Evolutionary conservation across 2,888 invertebrate genomes (phyloP), one percentile per base, ranked within the genome.

Genomic region (Rhagophthalmus giganteus): DNA sequence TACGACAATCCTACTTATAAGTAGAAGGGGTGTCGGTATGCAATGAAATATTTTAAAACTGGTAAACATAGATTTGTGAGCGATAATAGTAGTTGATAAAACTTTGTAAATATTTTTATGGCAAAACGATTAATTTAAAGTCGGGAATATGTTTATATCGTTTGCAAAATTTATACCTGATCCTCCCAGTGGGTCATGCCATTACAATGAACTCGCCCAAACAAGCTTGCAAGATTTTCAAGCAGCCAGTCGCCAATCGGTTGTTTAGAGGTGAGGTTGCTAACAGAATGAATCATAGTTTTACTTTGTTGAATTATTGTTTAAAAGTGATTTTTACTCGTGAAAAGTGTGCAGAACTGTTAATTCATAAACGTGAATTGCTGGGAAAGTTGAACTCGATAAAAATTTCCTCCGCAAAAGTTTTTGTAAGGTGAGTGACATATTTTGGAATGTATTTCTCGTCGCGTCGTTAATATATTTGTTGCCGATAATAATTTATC

Each of bases 231-330:
- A 68, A 71, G 72, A 73, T 72, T 70, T 68, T 67, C 61, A 55
- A 69, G 68, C 71, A 70, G 72, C 68, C 74, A 74, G 74, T 75
- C 74, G 73, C 71, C 70, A 74, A 72, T 73, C 74, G 74, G 73
- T 73, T 70, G 70, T 66, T 68, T 73, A 67, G 64, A 65, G 63
- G 70, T 67, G 65, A 70, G 70, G 74, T 74, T 71, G 67, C 67
- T 62, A 69, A 69, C 74, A 76, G 72, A 74, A 76, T 76, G 76
- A 74, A 70, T 75, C 74, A 74, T 63, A 74, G 68, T 74, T 74
- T 73, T 68, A 69, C 63, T 69, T 71, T 72, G 65, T 66, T 69
- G 69, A 72, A 72, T 71, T 69, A 65, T 63, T 65, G 71, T 72
- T 69, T 68, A 68, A 66, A 69, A 57, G 65, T 61, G 64, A 65